A percentile compares a stretch with the other conserved stretches of the same genome.
These are phyloP conservation scores for Philhelius pedissequus DNA, from an alignment of 2,888 invertebrate genomes.

Conservation along the genomic window DNA sequence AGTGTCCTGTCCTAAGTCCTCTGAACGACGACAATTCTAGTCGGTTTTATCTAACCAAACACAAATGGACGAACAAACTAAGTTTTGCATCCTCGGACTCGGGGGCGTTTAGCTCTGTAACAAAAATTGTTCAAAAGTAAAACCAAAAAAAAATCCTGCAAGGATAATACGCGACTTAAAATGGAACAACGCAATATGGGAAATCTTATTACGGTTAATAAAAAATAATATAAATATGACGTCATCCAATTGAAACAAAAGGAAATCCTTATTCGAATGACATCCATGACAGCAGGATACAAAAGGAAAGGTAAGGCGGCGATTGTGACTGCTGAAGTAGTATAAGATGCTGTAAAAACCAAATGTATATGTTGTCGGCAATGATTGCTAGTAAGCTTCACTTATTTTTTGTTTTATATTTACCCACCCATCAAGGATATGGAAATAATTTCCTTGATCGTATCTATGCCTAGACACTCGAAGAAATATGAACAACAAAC, in stretches of 20 bases:
- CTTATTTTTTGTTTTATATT: slow-evolving; percentile 46
- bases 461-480: slow-evolving; percentile 42
- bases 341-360: slow-evolving; percentile 2
- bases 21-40: neutral
- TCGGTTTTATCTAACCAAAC: neutral
- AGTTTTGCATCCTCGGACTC: neutral
- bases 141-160: neutral
- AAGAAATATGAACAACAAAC: neutral
- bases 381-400: slow-evolving; percentile 38
- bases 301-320: neutral
- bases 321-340: neutral
- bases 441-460: slow-evolving; percentile 54
- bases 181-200: neutral
- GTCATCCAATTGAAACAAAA: slow-evolving; percentile 49
- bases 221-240: slow-evolving; percentile 48
- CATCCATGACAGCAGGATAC: neutral
- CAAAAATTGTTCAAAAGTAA: neutral
- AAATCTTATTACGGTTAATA: slow-evolving; percentile 59
- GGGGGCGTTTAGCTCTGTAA: neutral
- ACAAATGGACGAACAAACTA: slow-evolving; percentile 14
- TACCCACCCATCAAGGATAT: slow-evolving; percentile 60
- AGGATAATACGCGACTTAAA: slow-evolving; percentile 35
- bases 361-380: neutral
- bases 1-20: slow-evolving; percentile 62
- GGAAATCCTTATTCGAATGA: neutral